phyloP scores from a whole-genome alignment of 2,113 vertebrate species.

The Eurypyga helias region DNA sequence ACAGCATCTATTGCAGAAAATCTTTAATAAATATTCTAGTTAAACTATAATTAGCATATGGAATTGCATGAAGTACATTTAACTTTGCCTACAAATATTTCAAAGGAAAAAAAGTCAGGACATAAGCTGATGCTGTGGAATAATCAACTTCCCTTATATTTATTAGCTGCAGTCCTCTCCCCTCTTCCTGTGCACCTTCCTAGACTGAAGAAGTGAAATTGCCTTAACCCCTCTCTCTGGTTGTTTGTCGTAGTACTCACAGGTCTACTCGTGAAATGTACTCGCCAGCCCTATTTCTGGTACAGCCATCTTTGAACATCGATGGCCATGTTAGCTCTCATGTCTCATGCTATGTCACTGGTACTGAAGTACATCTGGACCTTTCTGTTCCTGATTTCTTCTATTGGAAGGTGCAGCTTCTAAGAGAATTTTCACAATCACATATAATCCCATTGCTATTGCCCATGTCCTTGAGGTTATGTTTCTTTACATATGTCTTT shows the following conservation, averaged over 20 bases:
- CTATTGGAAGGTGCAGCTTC: background rate
- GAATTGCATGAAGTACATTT: background rate
- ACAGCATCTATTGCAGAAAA: background rate
- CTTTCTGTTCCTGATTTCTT: background rate
- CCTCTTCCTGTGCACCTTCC: background rate
- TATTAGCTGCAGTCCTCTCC: background rate
- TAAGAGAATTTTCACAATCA: background rate
- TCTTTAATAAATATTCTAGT: background rate
- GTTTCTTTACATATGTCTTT: background rate
- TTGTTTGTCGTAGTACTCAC: too few relatives aligned
- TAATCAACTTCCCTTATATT: background rate
- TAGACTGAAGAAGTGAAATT: background rate
- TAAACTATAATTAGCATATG: background rate
- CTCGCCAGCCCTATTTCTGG: background rate
- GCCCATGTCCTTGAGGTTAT: background rate
- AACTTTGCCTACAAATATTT: background rate
- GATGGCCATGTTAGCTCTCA: accelerated
- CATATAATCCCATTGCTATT: background rate
- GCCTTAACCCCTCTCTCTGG: background rate
- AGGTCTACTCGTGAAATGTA: too few relatives aligned
- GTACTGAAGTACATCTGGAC: background rate
- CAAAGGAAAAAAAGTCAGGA: background rate
- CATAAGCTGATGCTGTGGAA: background rate
- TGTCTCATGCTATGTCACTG: background rate
- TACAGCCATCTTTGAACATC: background rate